These are phyloP conservation scores for Nyctereutes procyonoides DNA, from an alignment of 2,113 vertebrate genomes.

Conservation along the genomic window DNA sequence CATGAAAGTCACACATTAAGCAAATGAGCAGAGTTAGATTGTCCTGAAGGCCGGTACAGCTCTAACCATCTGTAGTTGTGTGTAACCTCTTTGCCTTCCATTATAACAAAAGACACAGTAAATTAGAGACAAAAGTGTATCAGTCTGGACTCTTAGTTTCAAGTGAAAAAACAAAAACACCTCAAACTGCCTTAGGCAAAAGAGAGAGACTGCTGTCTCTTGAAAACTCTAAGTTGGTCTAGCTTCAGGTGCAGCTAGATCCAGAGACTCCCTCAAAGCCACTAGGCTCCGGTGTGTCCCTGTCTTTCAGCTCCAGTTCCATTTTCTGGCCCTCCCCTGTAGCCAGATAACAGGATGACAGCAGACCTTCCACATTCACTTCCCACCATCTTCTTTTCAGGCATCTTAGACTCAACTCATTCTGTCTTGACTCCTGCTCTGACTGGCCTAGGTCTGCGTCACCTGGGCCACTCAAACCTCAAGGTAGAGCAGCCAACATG, in stretches of 20 bases:
- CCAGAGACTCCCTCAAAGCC: neutral
- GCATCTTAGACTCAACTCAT: neutral
- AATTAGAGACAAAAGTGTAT: neutral
- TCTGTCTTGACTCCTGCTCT: neutral
- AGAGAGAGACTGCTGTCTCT: neutral
- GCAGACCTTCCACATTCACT: too few relatives aligned
- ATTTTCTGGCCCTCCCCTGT: neutral
- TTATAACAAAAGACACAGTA: neutral
- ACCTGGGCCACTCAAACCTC: neutral
- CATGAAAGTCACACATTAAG: neutral
- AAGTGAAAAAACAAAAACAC: neutral
- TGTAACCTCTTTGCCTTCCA: neutral
- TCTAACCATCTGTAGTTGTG: neutral
- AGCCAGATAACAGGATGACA: neutral
- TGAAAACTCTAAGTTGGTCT: neutral
- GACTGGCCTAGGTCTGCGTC: neutral
- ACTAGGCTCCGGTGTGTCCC: fast-evolving
- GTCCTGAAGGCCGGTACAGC: neutral
- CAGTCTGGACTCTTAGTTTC: neutral
- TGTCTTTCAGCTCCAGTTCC: fast-evolving
- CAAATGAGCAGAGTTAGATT: neutral
- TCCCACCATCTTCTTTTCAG: neutral
- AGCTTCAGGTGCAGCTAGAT: neutral
- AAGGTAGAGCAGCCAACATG: neutral
- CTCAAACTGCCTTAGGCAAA: neutral